phyloP scores from a whole-genome alignment of 2,888 invertebrate species.

The Ptilodon capucinus region DNA sequence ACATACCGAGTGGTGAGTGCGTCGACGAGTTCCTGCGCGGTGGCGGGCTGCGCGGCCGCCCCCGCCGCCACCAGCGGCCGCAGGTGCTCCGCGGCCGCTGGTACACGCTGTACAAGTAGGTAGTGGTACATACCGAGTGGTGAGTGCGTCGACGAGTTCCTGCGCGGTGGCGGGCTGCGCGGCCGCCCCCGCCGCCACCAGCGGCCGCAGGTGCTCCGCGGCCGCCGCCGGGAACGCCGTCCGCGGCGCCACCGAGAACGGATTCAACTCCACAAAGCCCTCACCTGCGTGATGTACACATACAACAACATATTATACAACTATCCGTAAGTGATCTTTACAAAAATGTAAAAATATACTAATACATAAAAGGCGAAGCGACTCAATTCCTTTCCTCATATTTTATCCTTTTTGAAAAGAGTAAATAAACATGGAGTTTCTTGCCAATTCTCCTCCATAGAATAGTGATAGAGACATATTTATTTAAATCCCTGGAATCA shows the following conservation, averaged over 20 bases:
- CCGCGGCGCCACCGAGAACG: conserved; percentile 60
- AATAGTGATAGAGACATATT: too few species aligned
- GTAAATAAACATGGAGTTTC: too few species aligned
- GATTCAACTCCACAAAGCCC: conserved; percentile 58
- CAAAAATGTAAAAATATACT: too few species aligned
- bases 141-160: conserved; percentile 53
- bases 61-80: conserved; percentile 52
- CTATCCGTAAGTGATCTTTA: too few species aligned
- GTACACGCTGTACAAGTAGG: too few species aligned
- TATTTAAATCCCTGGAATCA: too few species aligned
- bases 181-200: conserved; percentile 36
- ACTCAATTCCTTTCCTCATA: too few species aligned
- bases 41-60: conserved; percentile 34
- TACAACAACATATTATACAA: neutral
- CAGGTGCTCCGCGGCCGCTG: too few species aligned
- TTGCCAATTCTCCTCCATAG: too few species aligned
- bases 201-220: conserved; percentile 31
- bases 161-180: conserved; percentile 46
- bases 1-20: conserved; percentile 55
- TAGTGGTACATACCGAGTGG: conserved; percentile 49
- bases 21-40: conserved; percentile 48
- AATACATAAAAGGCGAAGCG: too few species aligned
- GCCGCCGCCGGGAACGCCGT: conserved; percentile 40
- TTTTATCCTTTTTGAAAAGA: too few species aligned
- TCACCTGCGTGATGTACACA: conserved; percentile 45